Evolutionary conservation across 2,797 vertebrate genomes (phyloP).

Genomic region (Nyctibius grandis): DNA sequence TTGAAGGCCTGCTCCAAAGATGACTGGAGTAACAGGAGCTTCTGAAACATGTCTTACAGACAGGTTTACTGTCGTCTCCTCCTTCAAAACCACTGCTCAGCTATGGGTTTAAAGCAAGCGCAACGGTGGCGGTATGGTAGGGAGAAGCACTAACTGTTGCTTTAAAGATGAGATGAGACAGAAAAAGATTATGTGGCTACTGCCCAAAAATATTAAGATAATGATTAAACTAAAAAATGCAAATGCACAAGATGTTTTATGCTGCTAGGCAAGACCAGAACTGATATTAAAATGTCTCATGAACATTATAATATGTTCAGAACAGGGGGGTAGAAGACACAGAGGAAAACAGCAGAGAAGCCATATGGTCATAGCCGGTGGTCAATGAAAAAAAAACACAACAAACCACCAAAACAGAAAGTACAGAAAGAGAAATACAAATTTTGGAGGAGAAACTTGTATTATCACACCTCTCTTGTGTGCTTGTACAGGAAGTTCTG

Average conservation of each 20-base stretch:
- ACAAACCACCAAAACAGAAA: not conserved
- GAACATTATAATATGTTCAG: slow-evolving; percentile 68
- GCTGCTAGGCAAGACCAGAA: slow-evolving; percentile 64
- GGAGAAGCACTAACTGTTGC: not conserved
- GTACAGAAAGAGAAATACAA: slow-evolving; percentile 24
- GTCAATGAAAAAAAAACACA: slow-evolving; percentile 40
- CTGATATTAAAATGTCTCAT: slow-evolving; percentile 61
- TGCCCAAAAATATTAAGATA: slow-evolving; percentile 71
- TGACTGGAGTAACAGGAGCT: not conserved
- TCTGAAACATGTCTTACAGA: not conserved
- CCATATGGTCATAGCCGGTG: slow-evolving; percentile 68
- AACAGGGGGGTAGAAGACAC: slow-evolving; percentile 38
- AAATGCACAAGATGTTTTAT: slow-evolving; percentile 74
- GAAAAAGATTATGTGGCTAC: slow-evolving; percentile 69
- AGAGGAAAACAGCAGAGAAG: slow-evolving; percentile 67
- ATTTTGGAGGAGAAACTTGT: not conserved
- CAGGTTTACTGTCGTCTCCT: not conserved
- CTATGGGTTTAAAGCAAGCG: not conserved
- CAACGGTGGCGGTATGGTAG: not conserved
- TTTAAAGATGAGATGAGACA: slow-evolving; percentile 28
- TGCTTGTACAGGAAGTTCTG: not conserved
- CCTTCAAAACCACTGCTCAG: not conserved
- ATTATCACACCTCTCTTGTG: not conserved
- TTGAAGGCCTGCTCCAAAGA: not conserved
- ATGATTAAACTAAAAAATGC: slow-evolving; percentile 76